Conservation (phyloP, 23 tunicate genomes). For the Ciona savignyi region DNA sequence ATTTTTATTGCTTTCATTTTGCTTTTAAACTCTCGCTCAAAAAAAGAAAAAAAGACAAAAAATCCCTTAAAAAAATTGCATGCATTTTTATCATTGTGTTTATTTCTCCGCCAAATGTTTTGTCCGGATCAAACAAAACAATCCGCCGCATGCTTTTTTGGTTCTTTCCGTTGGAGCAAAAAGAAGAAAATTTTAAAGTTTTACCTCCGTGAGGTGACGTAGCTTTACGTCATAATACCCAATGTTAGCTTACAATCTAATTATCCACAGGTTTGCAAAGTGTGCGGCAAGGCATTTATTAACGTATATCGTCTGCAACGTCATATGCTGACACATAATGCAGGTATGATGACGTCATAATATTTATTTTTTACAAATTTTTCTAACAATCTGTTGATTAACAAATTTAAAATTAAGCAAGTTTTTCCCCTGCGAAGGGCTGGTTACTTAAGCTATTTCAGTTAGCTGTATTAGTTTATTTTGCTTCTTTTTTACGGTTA, state of each 20-base stretch:
- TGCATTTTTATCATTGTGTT: not conserved
- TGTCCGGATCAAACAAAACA: not conserved
- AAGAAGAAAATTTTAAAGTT: constrained; percentile 43
- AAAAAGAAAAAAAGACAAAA: not conserved
- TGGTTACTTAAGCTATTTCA: no score
- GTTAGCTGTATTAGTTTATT: no score
- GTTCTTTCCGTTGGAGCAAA: constrained; percentile 78
- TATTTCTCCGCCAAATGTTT: not conserved
- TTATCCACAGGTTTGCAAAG: constrained; percentile 51
- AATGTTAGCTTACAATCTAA: not conserved
- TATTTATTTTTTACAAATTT: no score
- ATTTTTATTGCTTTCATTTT: no score
- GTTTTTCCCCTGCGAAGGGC: no score
- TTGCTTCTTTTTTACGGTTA: no score
- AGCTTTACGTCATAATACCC: not conserved
- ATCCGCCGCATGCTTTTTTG: constrained; percentile 32
- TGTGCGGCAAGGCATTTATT: constrained; percentile 81
- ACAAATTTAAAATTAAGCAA: no score
- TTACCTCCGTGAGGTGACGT: constrained; percentile 59
- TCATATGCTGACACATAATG: constrained; percentile 70
- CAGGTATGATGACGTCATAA: constrained; percentile 24
- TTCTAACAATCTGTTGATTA: no score
- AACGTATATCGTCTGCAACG: constrained; percentile 74
- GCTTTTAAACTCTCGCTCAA: not conserved
- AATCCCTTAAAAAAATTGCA: not conserved